Percentiles rank a stretch among this genome's conserved stretches.
Conservation (phyloP, 2,888 invertebrate genomes). For the Andricus quercusramuli region DNA sequence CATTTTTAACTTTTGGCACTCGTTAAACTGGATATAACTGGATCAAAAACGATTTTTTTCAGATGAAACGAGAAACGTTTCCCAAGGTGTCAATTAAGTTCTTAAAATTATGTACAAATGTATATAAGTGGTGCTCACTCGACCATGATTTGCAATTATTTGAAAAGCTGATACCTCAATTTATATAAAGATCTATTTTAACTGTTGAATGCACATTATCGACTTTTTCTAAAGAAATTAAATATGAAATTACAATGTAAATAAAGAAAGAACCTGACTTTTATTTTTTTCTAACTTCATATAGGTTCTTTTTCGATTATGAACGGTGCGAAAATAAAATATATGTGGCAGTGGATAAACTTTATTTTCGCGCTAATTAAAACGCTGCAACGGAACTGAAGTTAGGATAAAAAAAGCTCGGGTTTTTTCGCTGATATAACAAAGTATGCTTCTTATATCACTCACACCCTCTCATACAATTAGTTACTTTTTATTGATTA, state of each 20-base stretch:
- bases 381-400: too few species aligned
- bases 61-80: not conserved
- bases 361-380: too few species aligned
- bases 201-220: not conserved
- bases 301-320: too few species aligned
- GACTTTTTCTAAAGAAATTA: not conserved
- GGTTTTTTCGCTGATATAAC: constrained; percentile 3
- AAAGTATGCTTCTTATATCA: constrained; percentile 27
- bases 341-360: too few species aligned
- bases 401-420: too few species aligned
- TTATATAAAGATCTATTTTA: not conserved
- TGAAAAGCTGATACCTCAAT: not conserved
- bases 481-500: not conserved
- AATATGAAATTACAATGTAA: too few species aligned
- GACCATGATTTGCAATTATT: not conserved
- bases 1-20: not conserved
- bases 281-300: too few species aligned
- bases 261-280: too few species aligned
- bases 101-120: constrained; percentile 16
- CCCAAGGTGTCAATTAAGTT: not conserved
- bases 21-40: constrained; percentile 20
- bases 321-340: too few species aligned
- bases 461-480: constrained; percentile 26
- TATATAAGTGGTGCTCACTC: constrained; percentile 3
- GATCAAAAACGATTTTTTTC: not conserved